Conservation (phyloP, 1,140 invertebrate genomes). For the Calliphora vicina region DNA sequence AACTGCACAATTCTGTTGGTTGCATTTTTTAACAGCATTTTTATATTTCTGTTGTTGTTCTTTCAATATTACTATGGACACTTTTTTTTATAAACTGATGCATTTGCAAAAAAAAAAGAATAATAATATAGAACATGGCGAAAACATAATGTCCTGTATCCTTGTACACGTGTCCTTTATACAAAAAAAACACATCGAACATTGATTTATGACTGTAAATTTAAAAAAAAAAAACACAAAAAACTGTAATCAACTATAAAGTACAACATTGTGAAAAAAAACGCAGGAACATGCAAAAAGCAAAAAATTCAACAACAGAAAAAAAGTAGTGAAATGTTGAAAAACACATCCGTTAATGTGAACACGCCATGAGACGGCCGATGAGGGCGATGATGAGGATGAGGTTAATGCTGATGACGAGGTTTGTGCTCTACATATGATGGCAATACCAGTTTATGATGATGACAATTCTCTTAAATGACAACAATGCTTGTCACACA, state of each 20-base stretch:
- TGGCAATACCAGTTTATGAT: neutral
- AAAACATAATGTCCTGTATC: slow-evolving; percentile 63
- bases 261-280: slow-evolving; percentile 37
- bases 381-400: neutral
- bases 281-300: slow-evolving; percentile 24
- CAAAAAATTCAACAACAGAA: neutral
- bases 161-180: slow-evolving; percentile 44
- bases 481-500: neutral
- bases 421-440: neutral
- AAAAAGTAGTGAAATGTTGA: slow-evolving; percentile 37
- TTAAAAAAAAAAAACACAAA: slow-evolving; percentile 33
- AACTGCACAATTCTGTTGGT: neutral
- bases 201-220: slow-evolving; percentile 41
- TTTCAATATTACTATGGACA: neutral
- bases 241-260: slow-evolving; percentile 27
- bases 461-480: neutral
- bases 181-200: slow-evolving; percentile 38
- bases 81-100: neutral
- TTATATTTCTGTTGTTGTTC: neutral
- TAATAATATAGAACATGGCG: slow-evolving; percentile 58
- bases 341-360: slow-evolving; percentile 35
- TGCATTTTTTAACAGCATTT: neutral
- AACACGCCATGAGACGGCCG: neutral
- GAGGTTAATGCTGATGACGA: slow-evolving; percentile 14
- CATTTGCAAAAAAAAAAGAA: slow-evolving; percentile 19